Base-by-base conservation (phyloP, 2,113 vertebrate species). In the Prietella phreatophila region DNA sequence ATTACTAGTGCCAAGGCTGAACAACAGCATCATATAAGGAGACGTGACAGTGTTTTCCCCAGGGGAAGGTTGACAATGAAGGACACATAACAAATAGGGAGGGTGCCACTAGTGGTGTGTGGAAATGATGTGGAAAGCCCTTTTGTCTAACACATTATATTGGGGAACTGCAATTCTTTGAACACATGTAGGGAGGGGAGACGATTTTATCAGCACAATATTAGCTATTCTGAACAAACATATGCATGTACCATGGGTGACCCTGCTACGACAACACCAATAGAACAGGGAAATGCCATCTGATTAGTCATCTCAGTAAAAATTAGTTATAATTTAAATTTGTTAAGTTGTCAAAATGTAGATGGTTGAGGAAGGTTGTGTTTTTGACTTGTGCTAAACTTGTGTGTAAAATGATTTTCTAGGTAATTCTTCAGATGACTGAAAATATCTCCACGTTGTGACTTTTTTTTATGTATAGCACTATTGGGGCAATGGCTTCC, bases 41-140 rank as follows among this genome's bases (percentile, higher is more conserved):
- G 92, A 95, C 94, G 93, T 95, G 95, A 95, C 95, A 95, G 92
- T 89, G 63, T 83, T 89, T 90, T 94, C 94, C 92, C 93, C 69
- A 84, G 92, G 53, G 94, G 92, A 93, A 95, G 93, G 94, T 93
- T 94, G 92, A 94, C 92, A 91, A 90, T 89, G 91, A 93, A 95
- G 94, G 94, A 92, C 93, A 91, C 83, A 90, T 85, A 60, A 84
- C 87, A 85, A 88, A 55, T 81, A 36, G 22, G 33, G 58, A 22
- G 60, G 30, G 53, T 71, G 36, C 55, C 30, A 36, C 53, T 36
- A 82, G 76, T 39, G 61, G 55, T 39, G 56, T 58, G 58, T 87
- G 53, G 88, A 85, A 58, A 89, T 85, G 42, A 87, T 86, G 75
- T 61, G 83, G 88, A 88, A 75, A 88, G 81, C 56, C 15, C 33